These are phyloP conservation scores for Koerneria pararmatus DNA, from an alignment of 2,888 invertebrate genomes.

Conservation along the genomic window DNA sequence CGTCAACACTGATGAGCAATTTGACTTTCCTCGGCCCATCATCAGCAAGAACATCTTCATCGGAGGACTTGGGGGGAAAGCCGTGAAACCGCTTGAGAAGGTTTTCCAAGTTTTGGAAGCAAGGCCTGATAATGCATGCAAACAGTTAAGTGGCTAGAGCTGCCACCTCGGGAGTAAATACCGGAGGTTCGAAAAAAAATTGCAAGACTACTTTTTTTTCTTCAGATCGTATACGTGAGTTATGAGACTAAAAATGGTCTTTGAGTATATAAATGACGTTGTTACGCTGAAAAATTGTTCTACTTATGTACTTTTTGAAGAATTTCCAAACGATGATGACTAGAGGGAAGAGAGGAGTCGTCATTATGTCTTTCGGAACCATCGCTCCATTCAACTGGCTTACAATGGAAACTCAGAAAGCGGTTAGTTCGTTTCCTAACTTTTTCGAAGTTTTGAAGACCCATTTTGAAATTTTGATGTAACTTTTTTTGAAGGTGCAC, in stretches of 20 bases:
- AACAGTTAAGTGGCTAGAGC: not conserved
- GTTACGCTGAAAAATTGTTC: not conserved
- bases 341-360: slow-evolving; percentile 40
- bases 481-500: too few species aligned
- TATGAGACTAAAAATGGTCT: too few species aligned
- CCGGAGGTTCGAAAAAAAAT: too few species aligned
- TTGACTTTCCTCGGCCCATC: slow-evolving; percentile 37
- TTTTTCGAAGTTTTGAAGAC: not conserved
- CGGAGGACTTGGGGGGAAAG: slow-evolving; percentile 29
- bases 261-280: too few species aligned
- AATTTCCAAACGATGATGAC: slow-evolving; percentile 33
- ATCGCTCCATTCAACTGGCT: slow-evolving; percentile 28
- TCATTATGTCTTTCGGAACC: slow-evolving; percentile 44
- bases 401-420: slow-evolving; percentile 9
- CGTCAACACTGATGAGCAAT: slow-evolving; percentile 34
- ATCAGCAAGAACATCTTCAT: slow-evolving; percentile 32
- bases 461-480: not conserved
- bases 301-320: slow-evolving; percentile 20
- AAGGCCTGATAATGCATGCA: not conserved
- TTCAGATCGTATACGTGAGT: too few species aligned
- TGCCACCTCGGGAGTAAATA: not conserved
- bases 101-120: not conserved
- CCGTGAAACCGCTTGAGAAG: slow-evolving; percentile 22
- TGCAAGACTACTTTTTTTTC: too few species aligned
- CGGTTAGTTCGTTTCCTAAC: not conserved